A percentile compares a stretch with the other conserved stretches of the same genome.
These are phyloP conservation scores for Zosterops japonicus DNA, from an alignment of 2,113 vertebrate species.

Conservation along the genomic window DNA sequence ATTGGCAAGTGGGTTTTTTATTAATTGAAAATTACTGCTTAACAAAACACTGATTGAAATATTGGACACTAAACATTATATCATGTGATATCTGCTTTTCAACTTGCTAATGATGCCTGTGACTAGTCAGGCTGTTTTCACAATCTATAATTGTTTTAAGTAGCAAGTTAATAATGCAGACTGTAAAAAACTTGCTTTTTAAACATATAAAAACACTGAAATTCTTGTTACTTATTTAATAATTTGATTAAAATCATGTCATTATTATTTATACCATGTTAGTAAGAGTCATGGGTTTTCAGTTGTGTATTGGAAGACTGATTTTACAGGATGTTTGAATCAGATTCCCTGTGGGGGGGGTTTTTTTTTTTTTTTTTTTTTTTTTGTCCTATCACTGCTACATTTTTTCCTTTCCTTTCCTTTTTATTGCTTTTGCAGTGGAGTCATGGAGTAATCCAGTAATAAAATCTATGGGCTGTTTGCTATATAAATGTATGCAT, in stretches of 20 bases:
- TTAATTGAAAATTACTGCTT: neutral
- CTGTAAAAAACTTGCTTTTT: neutral
- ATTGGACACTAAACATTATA: neutral
- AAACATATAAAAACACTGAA: neutral
- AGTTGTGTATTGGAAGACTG: neutral
- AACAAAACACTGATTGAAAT: conserved; percentile 11
- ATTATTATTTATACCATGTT: neutral
- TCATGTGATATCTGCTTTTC: neutral
- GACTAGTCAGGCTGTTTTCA: neutral
- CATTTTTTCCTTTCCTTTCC: too few species aligned
- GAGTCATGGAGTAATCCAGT: neutral
- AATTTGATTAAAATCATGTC: neutral
- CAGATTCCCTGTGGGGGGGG: neutral
- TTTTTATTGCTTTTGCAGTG: neutral
- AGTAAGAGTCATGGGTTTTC: neutral
- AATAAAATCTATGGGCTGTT: neutral
- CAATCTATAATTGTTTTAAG: neutral
- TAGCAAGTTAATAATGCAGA: neutral
- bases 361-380: too few species aligned
- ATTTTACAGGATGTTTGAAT: neutral
- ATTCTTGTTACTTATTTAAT: neutral
- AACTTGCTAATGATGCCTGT: neutral
- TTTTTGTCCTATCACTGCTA: too few species aligned
- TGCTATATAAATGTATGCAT: neutral
- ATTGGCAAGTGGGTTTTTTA: neutral